Base-by-base conservation (phyloP, 1,140 invertebrate genomes). In the Lasaia peninsularis region DNA sequence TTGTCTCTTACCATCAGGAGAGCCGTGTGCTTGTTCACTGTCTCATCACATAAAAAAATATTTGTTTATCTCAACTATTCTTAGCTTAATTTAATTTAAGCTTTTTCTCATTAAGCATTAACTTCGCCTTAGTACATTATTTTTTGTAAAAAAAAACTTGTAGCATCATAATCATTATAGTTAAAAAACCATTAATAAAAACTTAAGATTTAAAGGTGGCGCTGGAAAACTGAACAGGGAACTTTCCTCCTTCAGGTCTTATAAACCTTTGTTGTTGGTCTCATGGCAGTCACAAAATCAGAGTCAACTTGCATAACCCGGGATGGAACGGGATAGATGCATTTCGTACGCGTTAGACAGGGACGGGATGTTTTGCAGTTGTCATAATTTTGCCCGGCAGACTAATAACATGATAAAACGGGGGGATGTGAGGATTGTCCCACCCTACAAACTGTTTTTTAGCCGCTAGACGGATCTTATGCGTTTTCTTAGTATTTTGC, bases 381-480 rank as follows among this genome's bases (percentile, higher is more conserved):
- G 78, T 84, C 80, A 84, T 84, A 84, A 84, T 78, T 84, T 84
- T 66, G 69, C 68, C 64, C 65, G 62, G 73, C 71, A 78, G 78
- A 79, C 75, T 80, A 75, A 82, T 80, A 83, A 79, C 78, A 80
- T 80, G 80, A 83, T 80, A 82, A 82, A 82, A 49, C 53, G 52
- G 66, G 69, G 62, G 67, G 48, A 20, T n/a, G 24, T 28, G 24
- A 28, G 24, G 24, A 28, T 28, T 28, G 50, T 28, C 11, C n/a
- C n/a, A 24, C 50, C 50, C 12, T 31, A 9, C 5, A 21, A 31
- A 21, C 28, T 14, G 28, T 18, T 53, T 53, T 28, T 50, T 50
- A 28, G 24, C 8, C 5, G 24, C 24, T 28, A 28, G 24, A 28
- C 24, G 8, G 24, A 28, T 28, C 24, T 28, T 28, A 28, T 28